Conservation (phyloP, 2,797 vertebrate species). For the Prunella strophiata region DNA sequence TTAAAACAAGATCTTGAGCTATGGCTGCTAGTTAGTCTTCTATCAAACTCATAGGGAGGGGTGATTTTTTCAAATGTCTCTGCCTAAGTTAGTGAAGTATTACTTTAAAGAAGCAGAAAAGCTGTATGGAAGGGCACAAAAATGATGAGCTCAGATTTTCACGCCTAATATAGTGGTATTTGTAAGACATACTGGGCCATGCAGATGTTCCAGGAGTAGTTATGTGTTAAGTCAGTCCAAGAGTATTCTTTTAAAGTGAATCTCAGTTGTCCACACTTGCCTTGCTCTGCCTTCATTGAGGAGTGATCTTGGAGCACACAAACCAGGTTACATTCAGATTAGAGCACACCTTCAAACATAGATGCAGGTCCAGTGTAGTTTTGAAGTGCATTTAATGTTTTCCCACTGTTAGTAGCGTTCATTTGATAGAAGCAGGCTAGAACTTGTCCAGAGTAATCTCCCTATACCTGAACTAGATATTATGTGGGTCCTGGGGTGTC, state of each 20-base stretch:
- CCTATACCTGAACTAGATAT: neutral
- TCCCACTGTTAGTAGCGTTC: neutral
- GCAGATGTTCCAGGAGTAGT: neutral
- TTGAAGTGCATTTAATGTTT: neutral
- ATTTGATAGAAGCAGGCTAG: neutral
- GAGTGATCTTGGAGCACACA: neutral
- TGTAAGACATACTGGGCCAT: neutral
- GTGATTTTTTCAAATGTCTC: neutral
- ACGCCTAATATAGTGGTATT: neutral
- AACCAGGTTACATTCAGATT: neutral
- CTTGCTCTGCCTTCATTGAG: neutral
- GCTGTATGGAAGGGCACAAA: neutral
- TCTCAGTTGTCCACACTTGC: neutral
- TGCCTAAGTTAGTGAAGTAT: neutral
- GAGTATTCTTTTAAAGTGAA: neutral
- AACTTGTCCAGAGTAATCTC: neutral
- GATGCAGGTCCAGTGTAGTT: neutral
- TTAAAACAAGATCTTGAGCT: neutral
- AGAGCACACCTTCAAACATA: neutral
- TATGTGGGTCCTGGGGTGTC: neutral
- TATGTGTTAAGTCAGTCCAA: neutral
- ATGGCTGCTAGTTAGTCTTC: neutral
- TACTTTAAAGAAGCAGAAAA: neutral
- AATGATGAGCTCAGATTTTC: neutral
- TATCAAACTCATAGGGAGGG: accelerated